Base-by-base conservation (phyloP, 1,140 invertebrate genomes). In the Eufriesea mexicana region DNA sequence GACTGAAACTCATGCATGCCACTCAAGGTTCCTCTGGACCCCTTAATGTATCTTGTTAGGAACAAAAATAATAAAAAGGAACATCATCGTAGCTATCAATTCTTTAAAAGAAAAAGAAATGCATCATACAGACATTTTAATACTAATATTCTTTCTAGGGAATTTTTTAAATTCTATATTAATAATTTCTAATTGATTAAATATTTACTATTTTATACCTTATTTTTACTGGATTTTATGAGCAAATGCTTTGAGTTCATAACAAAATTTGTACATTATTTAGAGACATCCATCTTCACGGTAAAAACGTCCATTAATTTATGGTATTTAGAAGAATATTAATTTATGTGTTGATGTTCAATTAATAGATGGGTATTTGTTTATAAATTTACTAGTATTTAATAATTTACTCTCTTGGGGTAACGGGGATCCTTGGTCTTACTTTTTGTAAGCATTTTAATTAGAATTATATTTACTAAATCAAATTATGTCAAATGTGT, bases 1-100 rank as follows among this genome's bases (percentile, higher is more conserved):
- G 82, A 89, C 82, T 84, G 82, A 74, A 75, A 84, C 87, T 89
- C 88, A 86, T 89, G 87, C 86, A 89, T 89, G 82, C 88, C 85
- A 84, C 77, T 89, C 86, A 89, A 88, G 86, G 80, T 84, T 89
- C 87, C 86, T 89, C 84, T 89, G 59, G 79, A 89, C 73, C 87
- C 80, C 77, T 55, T 76, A 88, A 73, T 88, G 73, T 85, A 88
- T 83, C 55, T 80, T 84, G 72, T 88, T 88, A 75, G 45, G 76
- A 82, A 28, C 77, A 76, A 83, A 79, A 85, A 75, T 81, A 88
- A 88, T 71, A 77, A 83, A 62, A 54, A 59, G 28, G 49, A 77
- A 80, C 47, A 81, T 47, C 73, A 66, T 84, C 23, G 28, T 70
- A 86, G 59, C 79, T 64, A 61, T 84, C 57, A 55, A 71, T 79